Conservation (phyloP, 2,888 invertebrate genomes). For the Chloromyia formosa region DNA sequence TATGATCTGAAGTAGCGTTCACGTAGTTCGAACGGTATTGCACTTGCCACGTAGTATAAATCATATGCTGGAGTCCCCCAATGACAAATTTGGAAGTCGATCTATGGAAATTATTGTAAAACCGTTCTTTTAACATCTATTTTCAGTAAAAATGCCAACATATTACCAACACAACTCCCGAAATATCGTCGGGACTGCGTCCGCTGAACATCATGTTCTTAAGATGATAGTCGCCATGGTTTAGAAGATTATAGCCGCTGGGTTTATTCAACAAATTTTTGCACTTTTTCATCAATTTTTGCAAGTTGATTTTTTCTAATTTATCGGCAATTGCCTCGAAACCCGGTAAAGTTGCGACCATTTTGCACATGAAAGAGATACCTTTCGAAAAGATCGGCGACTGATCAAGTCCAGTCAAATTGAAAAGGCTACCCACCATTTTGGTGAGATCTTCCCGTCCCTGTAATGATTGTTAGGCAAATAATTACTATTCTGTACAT, state of each 20-base stretch:
- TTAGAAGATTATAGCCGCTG: background rate
- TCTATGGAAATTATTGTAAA: background rate
- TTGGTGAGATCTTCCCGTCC: background rate
- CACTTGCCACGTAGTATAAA: constrained; percentile 10
- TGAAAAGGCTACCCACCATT: background rate
- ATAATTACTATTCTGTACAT: background rate
- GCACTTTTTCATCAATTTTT: background rate
- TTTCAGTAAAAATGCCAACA: too few species aligned
- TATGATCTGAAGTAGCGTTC: background rate
- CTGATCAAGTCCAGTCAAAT: background rate
- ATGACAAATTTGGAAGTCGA: constrained; percentile 27
- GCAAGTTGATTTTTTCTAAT: background rate
- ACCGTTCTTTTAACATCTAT: too few species aligned
- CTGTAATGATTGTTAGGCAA: background rate
- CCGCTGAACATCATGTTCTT: constrained; percentile 31
- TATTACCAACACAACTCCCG: constrained; percentile 19
- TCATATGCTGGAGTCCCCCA: constrained; percentile 31
- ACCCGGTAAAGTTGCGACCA: background rate
- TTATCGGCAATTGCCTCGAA: background rate
- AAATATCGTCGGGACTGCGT: background rate
- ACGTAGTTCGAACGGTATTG: background rate
- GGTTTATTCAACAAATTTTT: background rate
- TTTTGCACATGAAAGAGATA: background rate
- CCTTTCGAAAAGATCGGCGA: background rate
- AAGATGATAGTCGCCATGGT: constrained; percentile 35